phyloP scores from a whole-genome alignment of 1,140 invertebrate species.

The Aphelenchoides besseyi region DNA sequence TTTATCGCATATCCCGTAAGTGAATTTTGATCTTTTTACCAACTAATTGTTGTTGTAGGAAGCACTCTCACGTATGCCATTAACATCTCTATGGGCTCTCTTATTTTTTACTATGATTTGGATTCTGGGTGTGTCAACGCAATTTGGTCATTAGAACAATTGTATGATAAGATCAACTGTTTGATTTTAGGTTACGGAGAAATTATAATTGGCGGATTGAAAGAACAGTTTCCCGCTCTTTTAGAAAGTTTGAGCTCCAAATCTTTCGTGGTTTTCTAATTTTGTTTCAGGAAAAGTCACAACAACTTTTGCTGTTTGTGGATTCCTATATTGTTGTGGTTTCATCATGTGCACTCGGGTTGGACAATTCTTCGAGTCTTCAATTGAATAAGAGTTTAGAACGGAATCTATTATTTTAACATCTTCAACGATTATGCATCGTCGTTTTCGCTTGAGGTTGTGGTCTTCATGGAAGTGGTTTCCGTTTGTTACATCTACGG shows the following conservation, averaged over 20 bases:
- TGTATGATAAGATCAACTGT: no score
- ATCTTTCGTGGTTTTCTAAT: no score
- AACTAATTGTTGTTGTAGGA: conserved; percentile 31
- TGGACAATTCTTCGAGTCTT: not conserved
- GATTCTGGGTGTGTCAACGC: conserved; percentile 62
- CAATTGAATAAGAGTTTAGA: conserved; percentile 32
- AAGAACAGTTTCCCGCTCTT: conserved; percentile 49
- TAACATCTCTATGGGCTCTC: conserved; percentile 65
- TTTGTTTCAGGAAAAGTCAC: conserved; percentile 34
- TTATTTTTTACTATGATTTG: conserved; percentile 65
- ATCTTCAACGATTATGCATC: conserved; percentile 45
- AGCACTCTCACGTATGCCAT: conserved; percentile 63
- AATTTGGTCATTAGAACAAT: no score
- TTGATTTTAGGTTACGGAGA: conserved; percentile 48
- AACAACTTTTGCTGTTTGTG: conserved; percentile 39
- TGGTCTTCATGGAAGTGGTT: conserved; percentile 36
- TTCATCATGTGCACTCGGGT: conserved; percentile 43
- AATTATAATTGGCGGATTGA: conserved; percentile 50
- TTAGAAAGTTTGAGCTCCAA: no score
- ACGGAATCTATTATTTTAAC: conserved; percentile 43
- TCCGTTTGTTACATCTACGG: conserved; percentile 43
- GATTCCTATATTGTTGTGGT: conserved; percentile 35
- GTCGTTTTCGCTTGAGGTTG: conserved; percentile 34
- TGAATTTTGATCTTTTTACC: not conserved
- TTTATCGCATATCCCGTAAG: conserved; percentile 64